Evolutionary conservation across 2,113 vertebrate genomes (phyloP).

Genomic region (Gallinago undulata): DNA sequence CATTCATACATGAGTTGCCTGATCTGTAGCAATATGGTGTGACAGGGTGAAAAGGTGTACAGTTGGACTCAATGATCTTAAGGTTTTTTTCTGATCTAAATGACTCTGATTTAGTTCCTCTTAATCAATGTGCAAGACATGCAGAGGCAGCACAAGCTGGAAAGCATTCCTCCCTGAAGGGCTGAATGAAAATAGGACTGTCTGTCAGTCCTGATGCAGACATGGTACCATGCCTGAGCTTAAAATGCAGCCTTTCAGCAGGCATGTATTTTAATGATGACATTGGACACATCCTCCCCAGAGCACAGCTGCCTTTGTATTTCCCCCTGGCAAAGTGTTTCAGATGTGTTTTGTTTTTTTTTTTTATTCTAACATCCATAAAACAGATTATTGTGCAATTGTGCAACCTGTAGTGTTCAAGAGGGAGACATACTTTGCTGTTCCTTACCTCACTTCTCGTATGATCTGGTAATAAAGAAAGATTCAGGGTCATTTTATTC

Average conservation of each 20-base stretch:
- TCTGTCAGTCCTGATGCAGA: neutral
- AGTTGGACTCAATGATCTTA: neutral
- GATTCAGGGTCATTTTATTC: neutral
- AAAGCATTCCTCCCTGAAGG: neutral
- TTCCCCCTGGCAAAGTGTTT: neutral
- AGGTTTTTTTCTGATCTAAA: neutral
- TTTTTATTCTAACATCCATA: neutral
- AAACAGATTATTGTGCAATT: neutral
- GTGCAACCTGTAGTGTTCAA: neutral
- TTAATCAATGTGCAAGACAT: neutral
- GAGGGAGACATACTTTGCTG: neutral
- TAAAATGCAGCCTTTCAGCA: neutral
- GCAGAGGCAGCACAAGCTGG: neutral
- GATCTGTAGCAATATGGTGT: neutral
- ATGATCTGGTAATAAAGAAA: neutral
- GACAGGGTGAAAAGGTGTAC: neutral
- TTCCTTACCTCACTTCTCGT: neutral
- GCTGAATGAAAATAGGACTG: neutral
- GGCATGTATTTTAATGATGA: rapidly evolving
- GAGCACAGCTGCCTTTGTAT: neutral
- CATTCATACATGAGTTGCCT: neutral
- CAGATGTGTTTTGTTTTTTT: neutral
- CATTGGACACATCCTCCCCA: neutral
- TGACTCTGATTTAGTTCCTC: neutral
- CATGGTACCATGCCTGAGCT: neutral